Evolutionary conservation across 2,797 vertebrate genomes (phyloP), one percentile per base, ranked within the genome.

Genomic region (Chlorospingus semifuscus): DNA sequence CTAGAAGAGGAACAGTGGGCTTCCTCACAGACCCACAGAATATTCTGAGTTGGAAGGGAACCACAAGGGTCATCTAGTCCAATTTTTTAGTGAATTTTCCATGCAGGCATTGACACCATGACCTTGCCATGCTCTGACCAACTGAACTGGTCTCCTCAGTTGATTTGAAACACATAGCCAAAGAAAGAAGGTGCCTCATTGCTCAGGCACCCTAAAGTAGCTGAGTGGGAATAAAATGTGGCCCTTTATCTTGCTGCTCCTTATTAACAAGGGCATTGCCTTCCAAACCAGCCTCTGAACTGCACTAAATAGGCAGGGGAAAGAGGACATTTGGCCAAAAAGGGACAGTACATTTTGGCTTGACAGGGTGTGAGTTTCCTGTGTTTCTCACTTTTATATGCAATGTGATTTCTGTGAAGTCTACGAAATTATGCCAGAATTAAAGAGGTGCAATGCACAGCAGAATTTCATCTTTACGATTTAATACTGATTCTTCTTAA

Each of bases 341-440:
- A 90, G 20, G 29, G n/a, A 37, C 0, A 0, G 41, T 55, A 59
- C 52, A 53, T 77, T 91, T 77, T 41, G 61, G 15, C 22, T 83
- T 87, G 50, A 30, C 76, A 74, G 30, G 18, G 49, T 52, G 36
- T 85, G 44, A 85, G 60, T 71, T 88, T 84, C 91, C 75, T 19
- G 0, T 53, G 46, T 59, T 92, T 68, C 75, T 83, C 36, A 37
- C 56, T 90, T 88, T 78, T 80, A 64, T 52, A 89, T 59, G n/a
- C 68, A 87, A 19, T 87, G 71, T 91, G 89, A 89, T 84, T 93
- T 91, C 61, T 87, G 34, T 95, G 72, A 85, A 83, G 68, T 85
- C 71, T 61, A 15, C 1, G 5, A 87, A 91, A 95, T 94, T 89
- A 92, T 53, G 55, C 59, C 37, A 79, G 53, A 69, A 93, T 88